phyloP scores from a whole-genome alignment of 1,140 invertebrate species.

The Drosophila kikkawai region DNA sequence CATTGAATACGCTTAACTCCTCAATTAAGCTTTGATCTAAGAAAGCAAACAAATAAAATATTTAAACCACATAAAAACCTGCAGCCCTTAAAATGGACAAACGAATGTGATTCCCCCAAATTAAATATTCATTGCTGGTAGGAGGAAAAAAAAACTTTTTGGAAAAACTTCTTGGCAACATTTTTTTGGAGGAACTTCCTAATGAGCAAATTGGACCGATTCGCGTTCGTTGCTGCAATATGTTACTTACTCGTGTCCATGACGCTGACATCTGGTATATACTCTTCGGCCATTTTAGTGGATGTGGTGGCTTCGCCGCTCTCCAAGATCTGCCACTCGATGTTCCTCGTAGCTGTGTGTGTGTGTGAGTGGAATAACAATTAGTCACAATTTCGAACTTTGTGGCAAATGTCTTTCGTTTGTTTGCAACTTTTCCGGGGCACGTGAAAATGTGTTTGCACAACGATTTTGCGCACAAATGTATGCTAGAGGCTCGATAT shows the following conservation, averaged over 20 bases:
- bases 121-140: constrained; percentile 33
- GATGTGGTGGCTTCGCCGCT: constrained; percentile 46
- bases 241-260: constrained; percentile 84
- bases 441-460: constrained; percentile 39
- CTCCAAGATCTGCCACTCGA: constrained; percentile 34
- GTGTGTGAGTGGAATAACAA: constrained; percentile 59
- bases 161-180: constrained; percentile 19
- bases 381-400: constrained; percentile 44
- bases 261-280: constrained; percentile 79
- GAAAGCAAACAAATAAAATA: background rate
- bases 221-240: constrained; percentile 49
- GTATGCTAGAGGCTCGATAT: constrained; percentile 19
- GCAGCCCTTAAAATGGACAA: constrained; percentile 1
- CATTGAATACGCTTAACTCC: background rate
- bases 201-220: constrained; percentile 28
- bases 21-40: background rate
- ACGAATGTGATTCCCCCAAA: constrained; percentile 1
- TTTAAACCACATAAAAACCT: background rate
- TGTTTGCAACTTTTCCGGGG: constrained; percentile 43
- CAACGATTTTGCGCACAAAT: constrained; percentile 74
- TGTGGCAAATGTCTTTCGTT: constrained; percentile 29
- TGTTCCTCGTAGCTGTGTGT: constrained; percentile 41
- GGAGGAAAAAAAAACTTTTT: constrained; percentile 7
- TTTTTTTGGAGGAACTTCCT: constrained; percentile 23
- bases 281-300: constrained; percentile 80